These are phyloP conservation scores for Patagioenas fasciata DNA, from an alignment of 2,113 vertebrate genomes.

Conservation along the genomic window DNA sequence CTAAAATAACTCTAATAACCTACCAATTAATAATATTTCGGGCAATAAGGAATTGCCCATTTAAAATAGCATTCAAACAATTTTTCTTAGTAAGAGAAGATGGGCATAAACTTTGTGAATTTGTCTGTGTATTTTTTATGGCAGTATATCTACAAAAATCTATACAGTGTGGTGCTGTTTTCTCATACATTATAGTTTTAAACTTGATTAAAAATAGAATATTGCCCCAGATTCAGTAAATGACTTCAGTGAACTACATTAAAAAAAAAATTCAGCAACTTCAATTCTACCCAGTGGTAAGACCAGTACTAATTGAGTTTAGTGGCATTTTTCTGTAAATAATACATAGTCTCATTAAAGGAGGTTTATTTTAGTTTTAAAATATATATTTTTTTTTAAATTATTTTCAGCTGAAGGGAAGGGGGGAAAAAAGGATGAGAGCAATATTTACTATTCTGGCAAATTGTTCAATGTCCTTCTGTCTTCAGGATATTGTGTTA, in stretches of 20 bases:
- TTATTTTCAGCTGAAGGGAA: neutral
- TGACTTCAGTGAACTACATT: neutral
- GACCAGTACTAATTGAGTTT: conserved; percentile 28
- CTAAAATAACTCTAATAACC: conserved; percentile 55
- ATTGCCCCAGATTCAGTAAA: conserved; percentile 24
- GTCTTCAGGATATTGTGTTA: neutral
- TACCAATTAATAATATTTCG: conserved; percentile 41
- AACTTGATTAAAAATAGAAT: conserved; percentile 40
- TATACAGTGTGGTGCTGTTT: neutral
- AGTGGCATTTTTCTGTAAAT: conserved; percentile 37
- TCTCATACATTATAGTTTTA: neutral
- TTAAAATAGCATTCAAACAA: conserved; percentile 16
- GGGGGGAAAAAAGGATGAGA: neutral
- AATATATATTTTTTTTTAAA: conserved; percentile 21
- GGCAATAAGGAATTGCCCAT: conserved; percentile 23
- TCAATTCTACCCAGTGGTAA: neutral
- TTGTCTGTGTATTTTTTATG: neutral
- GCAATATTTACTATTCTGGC: conserved; percentile 29
- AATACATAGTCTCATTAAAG: conserved; percentile 51
- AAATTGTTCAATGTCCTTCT: neutral
- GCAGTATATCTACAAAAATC: neutral
- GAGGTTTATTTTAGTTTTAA: conserved; percentile 33
- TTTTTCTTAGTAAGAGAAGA: neutral
- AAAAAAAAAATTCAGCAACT: conserved; percentile 9
- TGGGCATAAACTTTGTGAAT: neutral